These are phyloP conservation scores for Polylopha cassiicola DNA, from an alignment of 2,888 invertebrate species.

Conservation along the genomic window DNA sequence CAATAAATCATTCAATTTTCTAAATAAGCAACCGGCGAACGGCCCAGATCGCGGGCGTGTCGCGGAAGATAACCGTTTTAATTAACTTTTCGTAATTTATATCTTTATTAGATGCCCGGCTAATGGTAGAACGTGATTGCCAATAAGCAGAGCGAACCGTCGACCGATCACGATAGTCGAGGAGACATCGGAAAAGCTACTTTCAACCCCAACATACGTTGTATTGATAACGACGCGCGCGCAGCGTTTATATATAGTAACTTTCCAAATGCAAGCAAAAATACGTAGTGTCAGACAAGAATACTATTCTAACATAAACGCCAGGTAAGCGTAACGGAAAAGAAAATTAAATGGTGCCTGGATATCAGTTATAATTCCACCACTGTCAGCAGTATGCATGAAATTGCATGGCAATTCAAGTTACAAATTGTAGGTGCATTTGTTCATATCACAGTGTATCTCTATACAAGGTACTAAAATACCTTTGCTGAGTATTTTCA, in stretches of 20 bases:
- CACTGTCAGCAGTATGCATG: neutral
- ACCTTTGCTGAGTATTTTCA: no score
- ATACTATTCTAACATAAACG: neutral
- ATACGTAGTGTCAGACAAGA: constrained; percentile 1
- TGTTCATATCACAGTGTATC: no score
- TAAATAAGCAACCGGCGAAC: constrained; percentile 42
- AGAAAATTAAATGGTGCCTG: constrained; percentile 1
- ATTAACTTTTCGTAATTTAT: constrained; percentile 74
- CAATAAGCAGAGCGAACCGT: constrained; percentile 42
- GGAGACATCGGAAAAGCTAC: constrained; percentile 29
- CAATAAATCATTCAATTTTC: constrained; percentile 65
- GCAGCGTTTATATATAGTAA: neutral
- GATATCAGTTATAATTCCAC: neutral
- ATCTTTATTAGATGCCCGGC: constrained; percentile 64
- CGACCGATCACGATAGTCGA: constrained; percentile 52
- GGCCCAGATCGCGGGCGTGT: constrained; percentile 39
- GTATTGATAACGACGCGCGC: constrained; percentile 7
- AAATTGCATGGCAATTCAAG: constrained; percentile 7
- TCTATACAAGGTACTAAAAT: no score
- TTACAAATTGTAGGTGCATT: constrained; percentile 5
- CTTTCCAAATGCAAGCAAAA: no score
- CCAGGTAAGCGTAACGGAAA: constrained; percentile 3
- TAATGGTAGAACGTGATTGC: constrained; percentile 62
- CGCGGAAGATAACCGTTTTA: constrained; percentile 64
- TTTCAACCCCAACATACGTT: constrained; percentile 26